Conservation (phyloP, 2,888 invertebrate genomes). For the Drosophila melanosoma region DNA sequence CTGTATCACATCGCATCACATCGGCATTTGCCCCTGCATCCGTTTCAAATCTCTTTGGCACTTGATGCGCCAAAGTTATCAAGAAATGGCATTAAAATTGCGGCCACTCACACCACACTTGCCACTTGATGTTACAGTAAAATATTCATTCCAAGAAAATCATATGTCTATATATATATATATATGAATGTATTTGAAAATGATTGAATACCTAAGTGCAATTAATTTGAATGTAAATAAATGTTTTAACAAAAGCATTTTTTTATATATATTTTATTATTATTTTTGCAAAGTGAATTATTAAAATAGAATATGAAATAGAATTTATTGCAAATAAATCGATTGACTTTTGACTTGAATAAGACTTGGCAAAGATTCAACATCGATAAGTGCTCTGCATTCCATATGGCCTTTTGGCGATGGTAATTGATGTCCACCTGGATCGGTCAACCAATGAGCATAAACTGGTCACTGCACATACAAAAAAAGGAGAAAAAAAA, state of each 20-base stretch:
- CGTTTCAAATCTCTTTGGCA: conserved; percentile 58
- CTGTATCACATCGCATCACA: conserved; percentile 12
- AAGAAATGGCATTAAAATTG: conserved; percentile 30
- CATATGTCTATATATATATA: too few species aligned
- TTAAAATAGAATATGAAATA: too few species aligned
- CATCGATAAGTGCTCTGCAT: not conserved
- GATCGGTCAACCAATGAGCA: conserved; percentile 57
- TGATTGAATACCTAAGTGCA: not conserved
- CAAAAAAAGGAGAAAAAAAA: conserved; percentile 4
- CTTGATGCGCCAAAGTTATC: conserved; percentile 53
- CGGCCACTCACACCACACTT: conserved; percentile 20
- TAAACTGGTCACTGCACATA: conserved; percentile 27
- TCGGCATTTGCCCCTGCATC: conserved; percentile 35
- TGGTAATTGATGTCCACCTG: conserved; percentile 49
- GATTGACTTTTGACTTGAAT: not conserved
- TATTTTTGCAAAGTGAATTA: too few species aligned
- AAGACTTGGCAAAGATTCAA: not conserved
- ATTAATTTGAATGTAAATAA: not conserved
- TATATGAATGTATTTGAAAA: not conserved
- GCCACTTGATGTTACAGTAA: conserved; percentile 2
- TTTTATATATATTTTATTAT: too few species aligned
- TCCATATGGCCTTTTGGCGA: not conserved
- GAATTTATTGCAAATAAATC: too few species aligned
- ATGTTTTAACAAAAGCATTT: too few species aligned
- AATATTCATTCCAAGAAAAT: not conserved